Percentiles rank a stretch among this genome's conserved stretches.
Evolutionary conservation across 2,113 vertebrate genomes (phyloP).

Genomic region (Conger conger): DNA sequence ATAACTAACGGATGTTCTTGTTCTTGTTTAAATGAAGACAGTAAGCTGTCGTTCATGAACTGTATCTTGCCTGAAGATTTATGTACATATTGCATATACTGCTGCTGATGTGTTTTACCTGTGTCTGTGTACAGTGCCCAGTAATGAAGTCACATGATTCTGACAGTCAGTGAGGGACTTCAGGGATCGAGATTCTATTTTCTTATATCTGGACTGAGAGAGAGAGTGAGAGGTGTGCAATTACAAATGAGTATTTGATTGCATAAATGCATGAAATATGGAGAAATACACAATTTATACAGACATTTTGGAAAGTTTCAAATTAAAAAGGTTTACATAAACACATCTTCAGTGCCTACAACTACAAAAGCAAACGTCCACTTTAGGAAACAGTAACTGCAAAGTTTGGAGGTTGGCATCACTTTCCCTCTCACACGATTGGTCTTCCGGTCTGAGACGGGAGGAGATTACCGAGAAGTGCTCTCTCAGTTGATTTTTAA

Average conservation of each 20-base stretch:
- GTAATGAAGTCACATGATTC: slow-evolving; percentile 63
- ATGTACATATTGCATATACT: background rate
- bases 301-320: background rate
- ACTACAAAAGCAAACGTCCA: background rate
- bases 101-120: slow-evolving; percentile 60
- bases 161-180: slow-evolving; percentile 62
- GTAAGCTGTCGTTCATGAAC: background rate
- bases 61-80: background rate
- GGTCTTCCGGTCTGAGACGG: background rate
- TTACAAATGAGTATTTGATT: slow-evolving; percentile 24
- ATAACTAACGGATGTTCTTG: background rate
- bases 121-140: slow-evolving; percentile 72
- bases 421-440: background rate
- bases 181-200: slow-evolving; percentile 58
- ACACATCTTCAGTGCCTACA: background rate
- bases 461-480: slow-evolving; percentile 67
- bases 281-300: background rate
- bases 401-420: background rate
- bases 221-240: slow-evolving; percentile 17
- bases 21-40: background rate
- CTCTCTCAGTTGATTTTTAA: slow-evolving; percentile 68
- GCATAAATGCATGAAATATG: background rate
- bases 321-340: background rate
- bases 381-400: background rate
- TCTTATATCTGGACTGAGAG: slow-evolving; percentile 62